Evolutionary conservation across 1,140 invertebrate genomes (phyloP).

Genomic region (Drosophila serrata): DNA sequence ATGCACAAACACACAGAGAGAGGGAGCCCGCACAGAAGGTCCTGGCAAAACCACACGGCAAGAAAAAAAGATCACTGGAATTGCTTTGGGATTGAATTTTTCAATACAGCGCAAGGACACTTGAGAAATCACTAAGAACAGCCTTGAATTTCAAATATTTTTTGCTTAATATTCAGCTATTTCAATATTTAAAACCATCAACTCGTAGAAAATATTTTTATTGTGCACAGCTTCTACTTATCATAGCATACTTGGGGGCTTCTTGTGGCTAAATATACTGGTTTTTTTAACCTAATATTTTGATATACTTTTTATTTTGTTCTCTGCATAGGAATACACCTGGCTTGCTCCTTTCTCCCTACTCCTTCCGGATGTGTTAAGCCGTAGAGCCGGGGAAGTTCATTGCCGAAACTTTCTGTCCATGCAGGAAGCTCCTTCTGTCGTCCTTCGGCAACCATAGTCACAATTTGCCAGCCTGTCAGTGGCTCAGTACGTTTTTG

Average conservation of each 20-base stretch:
- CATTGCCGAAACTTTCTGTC: constrained; percentile 77
- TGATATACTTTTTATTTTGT: constrained; percentile 1
- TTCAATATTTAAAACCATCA: background rate
- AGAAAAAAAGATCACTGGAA: too few species aligned
- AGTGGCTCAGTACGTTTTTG: constrained; percentile 44
- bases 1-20: constrained; percentile 24
- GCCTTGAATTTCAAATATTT: background rate
- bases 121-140: background rate
- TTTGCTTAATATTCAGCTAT: background rate
- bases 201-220: background rate
- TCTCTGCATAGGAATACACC: constrained; percentile 12
- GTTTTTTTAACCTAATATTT: background rate
- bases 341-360: background rate
- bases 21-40: background rate
- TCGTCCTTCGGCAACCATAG: constrained; percentile 39
- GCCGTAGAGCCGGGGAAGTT: constrained; percentile 61
- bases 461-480: constrained; percentile 53
- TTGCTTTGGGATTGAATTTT: too few species aligned
- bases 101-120: background rate
- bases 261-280: accelerated
- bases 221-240: background rate
- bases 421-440: constrained; percentile 41
- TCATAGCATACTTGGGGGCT: background rate
- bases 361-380: constrained; percentile 61
- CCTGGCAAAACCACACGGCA: constrained; percentile 11